phyloP scores from a whole-genome alignment of 2,797 vertebrate genomes.

The Morus bassanus region DNA sequence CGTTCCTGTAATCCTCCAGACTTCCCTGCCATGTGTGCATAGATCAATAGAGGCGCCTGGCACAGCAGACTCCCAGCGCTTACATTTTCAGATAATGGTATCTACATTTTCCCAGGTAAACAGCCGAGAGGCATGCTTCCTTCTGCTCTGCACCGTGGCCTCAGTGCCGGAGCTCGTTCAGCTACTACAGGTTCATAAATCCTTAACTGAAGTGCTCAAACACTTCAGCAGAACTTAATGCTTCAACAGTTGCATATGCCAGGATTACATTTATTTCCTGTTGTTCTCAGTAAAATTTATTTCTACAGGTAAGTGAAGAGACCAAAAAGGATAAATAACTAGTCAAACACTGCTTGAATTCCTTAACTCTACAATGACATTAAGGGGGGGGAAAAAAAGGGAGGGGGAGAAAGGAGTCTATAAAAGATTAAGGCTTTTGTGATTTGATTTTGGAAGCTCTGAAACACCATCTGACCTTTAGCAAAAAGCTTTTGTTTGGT shows the following conservation, averaged over 20 bases:
- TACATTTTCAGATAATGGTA: neutral
- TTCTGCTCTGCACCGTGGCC: neutral
- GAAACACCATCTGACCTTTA: neutral
- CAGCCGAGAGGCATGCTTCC: rapidly evolving
- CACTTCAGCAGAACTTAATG: neutral
- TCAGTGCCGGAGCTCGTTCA: rapidly evolving
- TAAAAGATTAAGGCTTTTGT: neutral
- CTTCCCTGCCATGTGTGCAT: neutral
- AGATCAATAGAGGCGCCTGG: neutral
- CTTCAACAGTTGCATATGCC: too few species aligned
- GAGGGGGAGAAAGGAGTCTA: neutral
- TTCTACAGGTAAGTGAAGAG: neutral
- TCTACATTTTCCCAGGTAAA: neutral
- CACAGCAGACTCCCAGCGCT: neutral
- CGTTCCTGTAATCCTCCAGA: neutral
- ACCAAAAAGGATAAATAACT: neutral
- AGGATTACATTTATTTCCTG: neutral
- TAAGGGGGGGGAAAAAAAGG: neutral
- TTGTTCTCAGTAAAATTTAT: neutral
- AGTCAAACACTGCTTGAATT: neutral
- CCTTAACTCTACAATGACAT: neutral
- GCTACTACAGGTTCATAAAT: neutral
- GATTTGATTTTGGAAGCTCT: neutral
- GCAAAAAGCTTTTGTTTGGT: neutral
- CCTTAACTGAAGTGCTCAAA: too few species aligned